Conservation (phyloP, 2,888 invertebrate species). For the Salpingus planirostris region DNA sequence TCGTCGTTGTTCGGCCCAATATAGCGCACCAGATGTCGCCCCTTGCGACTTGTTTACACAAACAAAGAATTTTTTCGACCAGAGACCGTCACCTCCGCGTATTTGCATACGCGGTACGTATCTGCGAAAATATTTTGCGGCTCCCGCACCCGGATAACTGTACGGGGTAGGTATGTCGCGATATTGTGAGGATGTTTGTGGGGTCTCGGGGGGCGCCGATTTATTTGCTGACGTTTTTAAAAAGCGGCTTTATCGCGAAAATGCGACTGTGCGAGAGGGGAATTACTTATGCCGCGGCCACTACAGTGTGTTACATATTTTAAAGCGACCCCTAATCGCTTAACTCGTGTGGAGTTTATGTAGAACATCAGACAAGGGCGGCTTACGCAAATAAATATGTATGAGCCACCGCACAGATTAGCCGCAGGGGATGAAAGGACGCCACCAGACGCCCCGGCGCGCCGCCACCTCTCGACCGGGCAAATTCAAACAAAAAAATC, state of each 20-base stretch:
- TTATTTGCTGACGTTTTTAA: constrained; percentile 4
- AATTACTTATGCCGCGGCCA: constrained; percentile 7
- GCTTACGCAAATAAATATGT: constrained; percentile 31
- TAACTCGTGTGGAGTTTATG: constrained; percentile 22
- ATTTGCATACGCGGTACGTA: too few species aligned
- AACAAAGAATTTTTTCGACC: constrained; percentile 35
- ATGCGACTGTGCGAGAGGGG: too few species aligned
- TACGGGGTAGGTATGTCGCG: too few species aligned
- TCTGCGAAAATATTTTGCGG: too few species aligned
- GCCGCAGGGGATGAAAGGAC: constrained; percentile 27
- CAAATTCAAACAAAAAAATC: too few species aligned
- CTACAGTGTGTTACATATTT: constrained; percentile 17
- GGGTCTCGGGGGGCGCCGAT: too few species aligned
- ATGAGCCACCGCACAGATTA: constrained; percentile 31
- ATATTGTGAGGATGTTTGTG: too few species aligned
- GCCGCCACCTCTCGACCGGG: too few species aligned
- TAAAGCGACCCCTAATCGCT: constrained; percentile 22
- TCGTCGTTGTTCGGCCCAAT: constrained; percentile 29
- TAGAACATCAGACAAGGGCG: constrained; percentile 23
- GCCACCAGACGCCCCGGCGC: constrained; percentile 22
- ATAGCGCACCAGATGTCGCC: constrained; percentile 35
- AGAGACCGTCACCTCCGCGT: too few species aligned
- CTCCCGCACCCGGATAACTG: too few species aligned
- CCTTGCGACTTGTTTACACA: constrained; percentile 38
- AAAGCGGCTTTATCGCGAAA: constrained; percentile 4